phyloP scores from a whole-genome alignment of 2,888 invertebrate species.

The Cheilosia impressa region DNA sequence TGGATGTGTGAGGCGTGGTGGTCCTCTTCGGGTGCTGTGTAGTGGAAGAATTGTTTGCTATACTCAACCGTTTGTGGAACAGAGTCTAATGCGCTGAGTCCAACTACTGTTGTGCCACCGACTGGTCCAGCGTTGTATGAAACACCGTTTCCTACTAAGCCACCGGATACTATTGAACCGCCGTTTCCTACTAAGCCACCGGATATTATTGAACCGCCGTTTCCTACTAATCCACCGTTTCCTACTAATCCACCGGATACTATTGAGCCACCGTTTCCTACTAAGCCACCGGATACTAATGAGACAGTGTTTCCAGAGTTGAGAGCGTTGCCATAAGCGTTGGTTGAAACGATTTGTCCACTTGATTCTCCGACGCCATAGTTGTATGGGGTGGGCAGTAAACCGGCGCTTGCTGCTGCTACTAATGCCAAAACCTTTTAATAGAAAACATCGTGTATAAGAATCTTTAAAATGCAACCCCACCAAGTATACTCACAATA shows the following conservation, averaged over 20 bases:
- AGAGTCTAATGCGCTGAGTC: constrained; percentile 31
- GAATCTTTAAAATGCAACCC: not conserved
- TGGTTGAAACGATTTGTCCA: not conserved
- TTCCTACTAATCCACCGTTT: not conserved
- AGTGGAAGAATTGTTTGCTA: constrained; percentile 79
- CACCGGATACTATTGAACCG: not conserved
- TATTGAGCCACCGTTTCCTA: not conserved
- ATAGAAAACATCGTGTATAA: not conserved
- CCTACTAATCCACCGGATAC: not conserved
- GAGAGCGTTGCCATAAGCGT: not conserved
- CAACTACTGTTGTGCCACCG: constrained; percentile 64
- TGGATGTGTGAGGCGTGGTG: constrained; percentile 74
- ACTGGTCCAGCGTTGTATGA: not conserved
- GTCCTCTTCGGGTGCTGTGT: constrained; percentile 78
- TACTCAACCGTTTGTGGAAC: constrained; percentile 55
- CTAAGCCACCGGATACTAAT: not conserved
- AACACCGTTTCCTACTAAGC: not conserved
- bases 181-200: not conserved
- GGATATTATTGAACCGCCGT: not conserved
- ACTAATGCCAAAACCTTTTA: constrained; percentile 18
- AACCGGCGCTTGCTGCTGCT: constrained; percentile 20
- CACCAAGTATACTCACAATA: constrained; percentile 46
- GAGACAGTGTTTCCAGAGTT: not conserved
- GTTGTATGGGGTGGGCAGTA: not conserved
- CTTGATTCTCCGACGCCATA: constrained; percentile 19